Evolutionary conservation across 2,888 invertebrate genomes (phyloP).

Genomic region (Pyrrhopygopsis socrates): DNA sequence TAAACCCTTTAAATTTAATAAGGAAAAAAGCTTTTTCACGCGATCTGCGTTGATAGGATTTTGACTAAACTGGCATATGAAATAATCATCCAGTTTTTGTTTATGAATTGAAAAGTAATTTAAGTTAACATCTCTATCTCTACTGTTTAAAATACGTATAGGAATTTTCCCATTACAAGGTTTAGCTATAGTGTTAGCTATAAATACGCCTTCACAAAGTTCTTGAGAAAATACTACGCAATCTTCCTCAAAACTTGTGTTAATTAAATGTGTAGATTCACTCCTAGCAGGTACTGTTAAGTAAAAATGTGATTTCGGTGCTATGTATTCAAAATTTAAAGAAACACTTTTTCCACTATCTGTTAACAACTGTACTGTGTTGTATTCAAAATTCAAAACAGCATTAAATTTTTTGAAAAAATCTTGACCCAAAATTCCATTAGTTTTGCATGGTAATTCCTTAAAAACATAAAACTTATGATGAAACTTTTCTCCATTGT

Average conservation of each 20-base stretch:
- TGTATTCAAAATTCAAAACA: conserved; percentile 17
- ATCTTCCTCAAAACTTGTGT: neutral
- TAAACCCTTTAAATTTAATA: too few species aligned
- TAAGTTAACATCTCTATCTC: conserved; percentile 15
- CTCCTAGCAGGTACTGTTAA: conserved; percentile 59
- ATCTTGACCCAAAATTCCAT: conserved; percentile 72
- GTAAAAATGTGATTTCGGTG: neutral
- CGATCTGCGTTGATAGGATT: too few species aligned
- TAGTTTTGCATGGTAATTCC: conserved; percentile 3
- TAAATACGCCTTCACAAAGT: conserved; percentile 66
- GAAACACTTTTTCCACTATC: neutral
- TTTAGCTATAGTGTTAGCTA: conserved; percentile 53
- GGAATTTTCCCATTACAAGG: too few species aligned
- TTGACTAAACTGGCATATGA: too few species aligned
- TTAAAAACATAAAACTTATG: conserved; percentile 39
- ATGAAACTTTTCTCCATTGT: neutral
- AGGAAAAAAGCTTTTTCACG: too few species aligned
- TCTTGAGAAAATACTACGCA: conserved; percentile 60
- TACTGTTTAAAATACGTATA: too few species aligned
- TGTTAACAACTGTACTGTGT: neutral
- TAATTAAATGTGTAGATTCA: conserved; percentile 66
- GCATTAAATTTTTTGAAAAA: conserved; percentile 64
- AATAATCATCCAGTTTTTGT: too few species aligned
- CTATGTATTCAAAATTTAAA: neutral
- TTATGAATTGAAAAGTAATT: conserved; percentile 38